Conservation (phyloP, 2,113 vertebrate genomes). For the Coptodon rendalli region DNA sequence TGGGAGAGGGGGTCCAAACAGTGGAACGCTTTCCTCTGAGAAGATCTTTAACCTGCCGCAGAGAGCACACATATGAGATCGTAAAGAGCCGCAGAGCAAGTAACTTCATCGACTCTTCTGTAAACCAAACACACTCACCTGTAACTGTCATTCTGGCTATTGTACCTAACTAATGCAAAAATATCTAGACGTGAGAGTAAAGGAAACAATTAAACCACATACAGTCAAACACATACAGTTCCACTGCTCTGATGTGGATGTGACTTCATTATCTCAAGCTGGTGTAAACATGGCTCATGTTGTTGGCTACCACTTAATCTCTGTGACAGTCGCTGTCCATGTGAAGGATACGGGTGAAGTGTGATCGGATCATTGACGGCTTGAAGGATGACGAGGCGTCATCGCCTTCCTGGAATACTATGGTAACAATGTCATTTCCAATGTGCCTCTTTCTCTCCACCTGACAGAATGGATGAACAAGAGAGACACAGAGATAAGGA, state of each 20-base stretch:
- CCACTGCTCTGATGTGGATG: neutral
- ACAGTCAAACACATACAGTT: neutral
- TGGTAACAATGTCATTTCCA: conserved; percentile 97
- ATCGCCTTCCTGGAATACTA: conserved; percentile 97
- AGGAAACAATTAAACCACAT: conserved; percentile 60
- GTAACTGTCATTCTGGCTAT: conserved; percentile 93
- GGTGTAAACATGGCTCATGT: neutral
- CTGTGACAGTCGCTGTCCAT: neutral
- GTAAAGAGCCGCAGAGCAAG: neutral
- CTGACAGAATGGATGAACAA: conserved; percentile 60
- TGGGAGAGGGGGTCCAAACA: conserved; percentile 95
- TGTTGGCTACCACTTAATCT: neutral
- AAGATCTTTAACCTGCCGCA: conserved; percentile 92
- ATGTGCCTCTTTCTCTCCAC: conserved; percentile 98
- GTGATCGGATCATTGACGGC: conserved; percentile 98
- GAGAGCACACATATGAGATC: neutral
- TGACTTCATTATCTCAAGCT: neutral
- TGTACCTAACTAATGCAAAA: conserved; percentile 98
- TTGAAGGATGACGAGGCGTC: conserved; percentile 90
- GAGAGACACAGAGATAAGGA: neutral
- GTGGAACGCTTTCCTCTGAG: conserved; percentile 97
- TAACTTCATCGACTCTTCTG: neutral
- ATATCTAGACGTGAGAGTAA: conserved; percentile 83
- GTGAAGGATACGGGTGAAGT: conserved; percentile 96
- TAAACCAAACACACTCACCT: conserved; percentile 73